phyloP scores from a whole-genome alignment of 1,140 invertebrate species.

The Halictus rubicundus region DNA sequence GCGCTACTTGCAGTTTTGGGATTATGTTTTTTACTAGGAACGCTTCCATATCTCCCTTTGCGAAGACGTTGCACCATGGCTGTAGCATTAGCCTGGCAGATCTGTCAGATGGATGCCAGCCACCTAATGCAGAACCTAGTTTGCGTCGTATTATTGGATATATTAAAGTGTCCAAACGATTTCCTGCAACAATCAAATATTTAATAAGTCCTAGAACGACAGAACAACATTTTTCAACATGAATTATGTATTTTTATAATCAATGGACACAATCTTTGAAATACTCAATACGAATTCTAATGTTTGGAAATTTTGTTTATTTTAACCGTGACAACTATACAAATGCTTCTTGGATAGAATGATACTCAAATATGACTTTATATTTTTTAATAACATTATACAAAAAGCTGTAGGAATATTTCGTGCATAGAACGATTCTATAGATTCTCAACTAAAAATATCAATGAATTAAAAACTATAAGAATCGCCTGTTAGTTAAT shows the following conservation, averaged over 20 bases:
- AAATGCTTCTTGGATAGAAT: too few species aligned
- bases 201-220: constrained; percentile 60
- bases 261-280: too few species aligned
- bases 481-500: background rate
- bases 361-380: too few species aligned
- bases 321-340: too few species aligned
- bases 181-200: constrained; percentile 46
- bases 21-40: constrained; percentile 95
- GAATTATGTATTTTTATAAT: background rate
- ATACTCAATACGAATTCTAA: too few species aligned
- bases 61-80: constrained; percentile 95
- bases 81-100: constrained; percentile 95
- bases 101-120: constrained; percentile 95
- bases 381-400: too few species aligned
- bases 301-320: too few species aligned
- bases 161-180: constrained; percentile 88
- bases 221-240: background rate
- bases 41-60: constrained; percentile 89
- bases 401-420: too few species aligned
- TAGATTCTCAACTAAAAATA: too few species aligned
- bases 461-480: too few species aligned
- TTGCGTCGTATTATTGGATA: constrained; percentile 97
- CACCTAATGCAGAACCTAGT: constrained; percentile 90
- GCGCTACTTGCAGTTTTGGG: constrained; percentile 90
- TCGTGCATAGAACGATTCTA: too few species aligned